phyloP scores from a whole-genome alignment of 2,888 invertebrate genomes.

The Ophion costatus region DNA sequence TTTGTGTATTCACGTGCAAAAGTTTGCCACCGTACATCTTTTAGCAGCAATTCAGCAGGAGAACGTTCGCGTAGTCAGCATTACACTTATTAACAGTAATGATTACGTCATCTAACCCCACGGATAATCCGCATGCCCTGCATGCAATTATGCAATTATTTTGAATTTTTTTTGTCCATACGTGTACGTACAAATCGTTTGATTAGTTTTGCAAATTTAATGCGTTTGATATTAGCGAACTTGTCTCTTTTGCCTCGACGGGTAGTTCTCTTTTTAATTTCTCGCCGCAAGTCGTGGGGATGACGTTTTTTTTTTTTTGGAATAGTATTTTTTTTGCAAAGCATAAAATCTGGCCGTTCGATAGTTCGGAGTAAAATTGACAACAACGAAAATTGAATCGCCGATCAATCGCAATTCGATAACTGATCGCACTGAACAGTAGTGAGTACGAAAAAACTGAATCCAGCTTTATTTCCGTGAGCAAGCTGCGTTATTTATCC shows the following conservation, averaged over 20 bases:
- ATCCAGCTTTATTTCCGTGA: no score
- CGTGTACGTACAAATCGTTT: slow-evolving; percentile 68
- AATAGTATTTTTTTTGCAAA: slow-evolving; percentile 5
- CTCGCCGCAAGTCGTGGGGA: background rate
- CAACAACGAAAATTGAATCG: no score
- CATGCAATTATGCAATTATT: slow-evolving; percentile 36
- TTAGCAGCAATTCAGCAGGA: slow-evolving; percentile 65
- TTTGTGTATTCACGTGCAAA: slow-evolving; percentile 61
- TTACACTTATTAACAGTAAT: slow-evolving; percentile 68
- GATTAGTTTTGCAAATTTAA: slow-evolving; percentile 72
- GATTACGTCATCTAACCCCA: slow-evolving; percentile 64
- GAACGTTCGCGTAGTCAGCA: slow-evolving; percentile 58
- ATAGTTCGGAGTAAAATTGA: background rate
- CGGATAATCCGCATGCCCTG: slow-evolving; percentile 59
- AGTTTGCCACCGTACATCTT: slow-evolving; percentile 52
- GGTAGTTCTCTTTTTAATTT: slow-evolving; percentile 7
- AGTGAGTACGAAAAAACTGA: no score
- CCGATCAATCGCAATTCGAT: no score
- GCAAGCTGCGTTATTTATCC: no score
- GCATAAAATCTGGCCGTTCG: background rate
- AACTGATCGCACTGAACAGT: no score
- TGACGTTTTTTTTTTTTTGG: background rate
- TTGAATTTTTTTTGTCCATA: slow-evolving; percentile 17
- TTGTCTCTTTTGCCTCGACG: slow-evolving; percentile 40
- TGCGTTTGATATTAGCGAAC: slow-evolving; percentile 64